Evolutionary conservation across 2,888 invertebrate species (phyloP), one percentile per base, ranked within the genome.

Genomic region (Esperia sulphurella): DNA sequence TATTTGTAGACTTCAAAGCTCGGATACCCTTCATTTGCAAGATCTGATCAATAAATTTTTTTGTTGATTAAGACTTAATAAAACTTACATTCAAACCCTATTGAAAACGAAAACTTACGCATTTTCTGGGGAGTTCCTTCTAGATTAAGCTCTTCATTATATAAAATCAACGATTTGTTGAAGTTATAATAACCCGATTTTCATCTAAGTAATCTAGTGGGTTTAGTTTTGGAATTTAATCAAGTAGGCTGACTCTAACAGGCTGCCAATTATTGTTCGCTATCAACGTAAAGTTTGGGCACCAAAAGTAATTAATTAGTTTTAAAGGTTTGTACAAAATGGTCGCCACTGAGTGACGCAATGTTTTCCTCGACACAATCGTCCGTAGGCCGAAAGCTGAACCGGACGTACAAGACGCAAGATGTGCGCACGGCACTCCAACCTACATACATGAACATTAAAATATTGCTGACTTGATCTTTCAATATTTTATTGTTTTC

Each of bases 391-490:
- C 58, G 79, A 78, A 74, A 81, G 77, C 78, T 82, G 84, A 80
- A 84, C 79, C 21, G 21, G 21, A 76, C 58, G 65, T 69, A 70
- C 71, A 71, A 72, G 67, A 71, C 71, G 70, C 68, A 65, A 75
- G 71, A 72, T 76, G 68, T 86, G 86, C 87, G 74, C 87, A 88
- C 87, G 86, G 84, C 85, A 83, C 87, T 74, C 59, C 79, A 82
- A 79, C 81, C 84, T 79, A 85, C 80, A 82, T 79, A 79, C 72
- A 81, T 71, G 75, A 75, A 77, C 78, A 75, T 83, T 81, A 80
- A 79, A 81, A 76, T 69, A 61, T 71, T 65, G 65, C 68, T 69
- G 77, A 72, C 68, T 70, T 72, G 69, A 69, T 70, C 61, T 71
- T 71, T 75, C 75, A 69, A 74, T 71, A 69, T 71, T 56, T 62